Evolutionary conservation across 37 sponge, comb jelly and placozoan genomes (phyloP), one percentile per base, ranked within the genome.

Genomic region (Diacarnus erythraeanus): DNA sequence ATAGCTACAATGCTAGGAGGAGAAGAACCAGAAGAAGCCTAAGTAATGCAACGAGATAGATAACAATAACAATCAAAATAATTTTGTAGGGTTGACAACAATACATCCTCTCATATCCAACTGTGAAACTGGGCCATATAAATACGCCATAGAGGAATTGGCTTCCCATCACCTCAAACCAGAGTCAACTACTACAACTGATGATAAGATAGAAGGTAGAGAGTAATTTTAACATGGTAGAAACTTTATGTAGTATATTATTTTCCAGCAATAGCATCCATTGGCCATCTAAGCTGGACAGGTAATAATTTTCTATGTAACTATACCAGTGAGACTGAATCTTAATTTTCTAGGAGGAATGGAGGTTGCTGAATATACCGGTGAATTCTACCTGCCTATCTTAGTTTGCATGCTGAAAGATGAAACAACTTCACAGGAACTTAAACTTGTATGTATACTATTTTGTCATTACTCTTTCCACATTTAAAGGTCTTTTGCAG

Each of bases 261-360:
- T n/a, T 39, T 26, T 67, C 10, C 38, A 80, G 87, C 77, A 71
- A 76, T 87, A 57, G 44, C 58, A 69, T 58, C 68, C 1, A 87
- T 87, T 34, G 87, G 87, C 18, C 87, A 87, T 42, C 59, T 87
- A 31, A 30, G 74, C 21, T 87, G 87, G 87, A 71, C 65, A 41
- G 79, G 87, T 87, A 66, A 10, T 21, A 47, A 47, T 47, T 47
- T 47, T 47, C 51, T 9, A 23, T 25, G 5, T 29, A 5, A 43
- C 25, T 25, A 22, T 72, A 72, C 21, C 12, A 8, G 12, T 8
- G 12, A 8, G 3, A 43, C 12, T 58, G 56, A 21, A 30, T 15
- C 12, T 47, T 47, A 34, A 2, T 30, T 18, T 17, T 4, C 1
- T 31, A 82, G 82, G 82, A 63, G 82, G 82, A 41, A 42, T 9